phyloP scores from a whole-genome alignment of 2,888 invertebrate genomes.

The Cryptocheilus praepositus region DNA sequence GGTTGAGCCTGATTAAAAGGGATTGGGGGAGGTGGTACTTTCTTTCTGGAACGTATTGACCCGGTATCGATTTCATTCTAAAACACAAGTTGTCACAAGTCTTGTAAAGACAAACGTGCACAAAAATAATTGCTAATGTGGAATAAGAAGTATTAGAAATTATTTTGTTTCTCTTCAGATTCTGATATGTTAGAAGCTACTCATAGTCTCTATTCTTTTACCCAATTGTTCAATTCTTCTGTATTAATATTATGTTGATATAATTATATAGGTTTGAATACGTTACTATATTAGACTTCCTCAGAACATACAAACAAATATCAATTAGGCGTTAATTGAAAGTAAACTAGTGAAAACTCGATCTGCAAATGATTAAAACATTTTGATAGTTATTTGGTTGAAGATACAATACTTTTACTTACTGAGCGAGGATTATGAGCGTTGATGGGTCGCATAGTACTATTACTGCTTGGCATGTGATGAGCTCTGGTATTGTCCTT shows the following conservation, averaged over 20 bases:
- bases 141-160: not conserved
- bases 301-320: no score
- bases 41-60: slow-evolving; percentile 78
- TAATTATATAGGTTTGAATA: no score
- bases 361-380: no score
- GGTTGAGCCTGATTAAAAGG: slow-evolving; percentile 59
- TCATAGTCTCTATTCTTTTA: no score
- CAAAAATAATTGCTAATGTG: not conserved
- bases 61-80: slow-evolving; percentile 79
- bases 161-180: no score
- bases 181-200: no score
- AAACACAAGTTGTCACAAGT: slow-evolving; percentile 17
- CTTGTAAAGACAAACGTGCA: not conserved
- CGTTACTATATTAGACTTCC: no score
- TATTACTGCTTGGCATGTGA: slow-evolving; percentile 55
- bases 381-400: not conserved
- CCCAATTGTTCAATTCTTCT: no score
- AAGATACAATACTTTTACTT: slow-evolving; percentile 44
- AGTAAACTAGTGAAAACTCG: no score
- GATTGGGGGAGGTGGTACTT: slow-evolving; percentile 67
- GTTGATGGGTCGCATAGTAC: slow-evolving; percentile 55
- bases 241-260: no score
- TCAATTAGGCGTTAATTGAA: no score
- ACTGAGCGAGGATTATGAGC: slow-evolving; percentile 68
- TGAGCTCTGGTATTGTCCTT: slow-evolving; percentile 52